Evolutionary conservation across 2,113 vertebrate genomes (phyloP).

Genomic region (Campylorhamphus procurvoides): DNA sequence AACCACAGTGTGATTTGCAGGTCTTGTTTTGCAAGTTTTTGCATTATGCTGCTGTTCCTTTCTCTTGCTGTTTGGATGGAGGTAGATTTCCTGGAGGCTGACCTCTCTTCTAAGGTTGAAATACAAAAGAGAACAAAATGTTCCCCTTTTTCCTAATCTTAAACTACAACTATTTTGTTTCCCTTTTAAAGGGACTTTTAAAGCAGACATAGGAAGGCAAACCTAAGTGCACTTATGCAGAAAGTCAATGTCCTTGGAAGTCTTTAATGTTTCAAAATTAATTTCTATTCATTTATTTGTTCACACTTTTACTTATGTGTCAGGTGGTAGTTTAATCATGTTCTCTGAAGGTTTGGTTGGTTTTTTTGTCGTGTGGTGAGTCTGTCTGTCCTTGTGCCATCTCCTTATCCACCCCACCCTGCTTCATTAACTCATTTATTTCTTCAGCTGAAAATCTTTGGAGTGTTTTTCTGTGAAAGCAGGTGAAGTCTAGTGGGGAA

Average conservation of each 20-base stretch:
- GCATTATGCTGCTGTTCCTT: not conserved
- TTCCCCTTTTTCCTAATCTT: not conserved
- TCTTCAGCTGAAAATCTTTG: not conserved
- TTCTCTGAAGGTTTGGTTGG: not conserved
- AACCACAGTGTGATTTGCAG: not conserved
- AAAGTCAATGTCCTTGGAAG: not conserved
- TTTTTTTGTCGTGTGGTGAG: not conserved
- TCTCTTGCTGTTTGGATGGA: not conserved
- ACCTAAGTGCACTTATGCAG: not conserved
- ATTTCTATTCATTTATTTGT: not conserved
- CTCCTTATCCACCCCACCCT: accelerated
- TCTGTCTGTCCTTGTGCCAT: not conserved
- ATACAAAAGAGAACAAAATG: not conserved
- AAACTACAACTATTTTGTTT: not conserved
- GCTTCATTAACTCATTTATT: not conserved
- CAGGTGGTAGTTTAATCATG: not conserved
- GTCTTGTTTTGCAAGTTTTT: not conserved
- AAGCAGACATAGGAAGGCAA: not conserved
- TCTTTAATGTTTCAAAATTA: not conserved
- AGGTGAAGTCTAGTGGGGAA: not conserved
- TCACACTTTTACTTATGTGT: not conserved
- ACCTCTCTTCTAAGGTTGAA: not conserved
- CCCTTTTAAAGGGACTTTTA: not conserved
- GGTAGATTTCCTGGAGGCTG: not conserved
- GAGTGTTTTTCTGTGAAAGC: not conserved